Evolutionary conservation across 2,797 vertebrate species (phyloP).

Genomic region (Sebastolobus altivelis): DNA sequence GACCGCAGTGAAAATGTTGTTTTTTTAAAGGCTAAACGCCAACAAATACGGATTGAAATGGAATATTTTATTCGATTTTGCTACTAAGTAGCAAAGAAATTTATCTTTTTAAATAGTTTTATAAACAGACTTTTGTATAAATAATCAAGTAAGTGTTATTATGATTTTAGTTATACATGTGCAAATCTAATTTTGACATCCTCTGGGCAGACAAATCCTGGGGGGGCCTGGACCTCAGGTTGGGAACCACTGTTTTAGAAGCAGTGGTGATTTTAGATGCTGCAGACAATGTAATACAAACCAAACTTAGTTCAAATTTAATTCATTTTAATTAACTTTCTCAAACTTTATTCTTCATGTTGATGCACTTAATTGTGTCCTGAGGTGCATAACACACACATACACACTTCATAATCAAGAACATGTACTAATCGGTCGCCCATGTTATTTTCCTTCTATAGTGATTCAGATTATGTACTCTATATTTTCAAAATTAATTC

Average conservation of each 20-base stretch:
- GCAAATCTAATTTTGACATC: too few relatives aligned
- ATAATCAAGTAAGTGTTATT: too few relatives aligned
- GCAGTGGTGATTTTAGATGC: background rate
- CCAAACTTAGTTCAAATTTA: background rate
- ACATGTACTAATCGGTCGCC: background rate
- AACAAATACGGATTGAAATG: too few relatives aligned
- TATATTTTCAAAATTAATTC: conserved; percentile 34
- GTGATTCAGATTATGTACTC: conserved; percentile 18
- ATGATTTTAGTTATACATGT: too few relatives aligned
- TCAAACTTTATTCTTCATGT: conserved; percentile 13
- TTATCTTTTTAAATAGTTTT: too few relatives aligned
- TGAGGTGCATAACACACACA: background rate
- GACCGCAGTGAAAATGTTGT: too few relatives aligned
- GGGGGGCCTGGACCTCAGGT: too few relatives aligned
- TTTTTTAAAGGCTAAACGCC: too few relatives aligned
- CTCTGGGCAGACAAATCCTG: too few relatives aligned
- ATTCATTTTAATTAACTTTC: conserved; percentile 21
- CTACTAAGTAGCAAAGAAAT: too few relatives aligned
- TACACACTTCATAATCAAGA: conserved; percentile 1
- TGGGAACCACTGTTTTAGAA: background rate
- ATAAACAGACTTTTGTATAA: too few relatives aligned
- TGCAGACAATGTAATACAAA: conserved; percentile 4
- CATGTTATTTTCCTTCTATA: conserved; percentile 2
- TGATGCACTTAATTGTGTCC: conserved; percentile 32
- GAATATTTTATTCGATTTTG: too few relatives aligned